phyloP scores from a whole-genome alignment of 2,888 invertebrate genomes.

The Xestia sexstrigata region DNA sequence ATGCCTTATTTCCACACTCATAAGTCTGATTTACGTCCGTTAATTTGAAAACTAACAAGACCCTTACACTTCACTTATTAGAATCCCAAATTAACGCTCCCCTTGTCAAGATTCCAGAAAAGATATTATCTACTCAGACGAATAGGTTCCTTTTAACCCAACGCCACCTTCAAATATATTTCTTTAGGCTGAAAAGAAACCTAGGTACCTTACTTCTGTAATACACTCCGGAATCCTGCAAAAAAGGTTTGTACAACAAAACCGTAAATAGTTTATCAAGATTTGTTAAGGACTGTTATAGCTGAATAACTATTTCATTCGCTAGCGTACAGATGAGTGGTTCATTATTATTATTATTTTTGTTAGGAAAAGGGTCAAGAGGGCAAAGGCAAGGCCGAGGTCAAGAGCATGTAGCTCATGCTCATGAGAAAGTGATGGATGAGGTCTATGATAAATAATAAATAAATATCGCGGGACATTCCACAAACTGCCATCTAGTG shows the following conservation, averaged over 20 bases:
- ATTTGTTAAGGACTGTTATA: neutral
- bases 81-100: neutral
- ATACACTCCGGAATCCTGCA: neutral
- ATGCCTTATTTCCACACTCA: neutral
- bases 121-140: slow-evolving; percentile 7
- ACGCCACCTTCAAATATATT: neutral
- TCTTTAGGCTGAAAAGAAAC: slow-evolving; percentile 6
- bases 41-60: neutral
- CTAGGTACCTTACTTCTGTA: neutral
- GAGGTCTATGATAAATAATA: neutral
- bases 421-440: neutral
- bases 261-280: neutral
- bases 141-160: slow-evolving; percentile 21
- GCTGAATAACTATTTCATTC: neutral
- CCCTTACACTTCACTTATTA: neutral
- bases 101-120: slow-evolving; percentile 14
- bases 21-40: neutral
- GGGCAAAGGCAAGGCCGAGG: no score
- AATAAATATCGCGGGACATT: no score
- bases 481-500: no score
- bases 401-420: no score
- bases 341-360: neutral
- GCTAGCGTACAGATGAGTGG: neutral
- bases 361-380: neutral
- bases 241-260: neutral